Evolutionary conservation across 2,113 vertebrate genomes (phyloP).

Genomic region (Oxygymnocypris stewartii): DNA sequence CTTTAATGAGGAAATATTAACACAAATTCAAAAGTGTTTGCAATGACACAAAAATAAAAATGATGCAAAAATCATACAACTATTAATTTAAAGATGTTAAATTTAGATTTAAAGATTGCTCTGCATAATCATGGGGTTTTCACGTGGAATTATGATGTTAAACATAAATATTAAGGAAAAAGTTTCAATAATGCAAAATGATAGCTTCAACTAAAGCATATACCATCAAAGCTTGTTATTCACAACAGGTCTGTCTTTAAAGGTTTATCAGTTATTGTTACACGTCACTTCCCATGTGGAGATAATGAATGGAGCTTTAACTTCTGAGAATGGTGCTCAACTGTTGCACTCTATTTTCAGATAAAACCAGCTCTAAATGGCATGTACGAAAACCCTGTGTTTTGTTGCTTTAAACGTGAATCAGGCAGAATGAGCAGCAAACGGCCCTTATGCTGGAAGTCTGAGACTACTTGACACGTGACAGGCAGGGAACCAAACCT

Average conservation of each 20-base stretch:
- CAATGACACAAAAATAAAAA: not conserved
- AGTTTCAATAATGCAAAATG: not conserved
- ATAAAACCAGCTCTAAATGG: not conserved
- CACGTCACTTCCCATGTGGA: not conserved
- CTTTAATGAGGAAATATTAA: not conserved
- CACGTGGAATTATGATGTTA: not conserved
- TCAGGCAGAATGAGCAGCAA: not conserved
- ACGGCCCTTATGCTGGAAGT: not conserved
- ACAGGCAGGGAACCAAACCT: not conserved
- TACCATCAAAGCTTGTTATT: not conserved
- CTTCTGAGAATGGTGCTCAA: not conserved
- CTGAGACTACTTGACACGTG: not conserved
- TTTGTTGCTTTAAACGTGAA: not conserved
- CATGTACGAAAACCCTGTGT: not conserved
- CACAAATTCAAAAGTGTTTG: not conserved
- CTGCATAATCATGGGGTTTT: not conserved
- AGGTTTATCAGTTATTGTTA: not conserved
- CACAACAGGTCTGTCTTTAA: not conserved
- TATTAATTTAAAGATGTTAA: too few species aligned
- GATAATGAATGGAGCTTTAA: not conserved
- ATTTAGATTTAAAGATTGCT: not conserved
- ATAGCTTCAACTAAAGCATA: not conserved
- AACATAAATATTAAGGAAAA: not conserved
- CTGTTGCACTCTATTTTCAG: not conserved
- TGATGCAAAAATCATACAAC: too few species aligned